Conservation (phyloP, 2,113 vertebrate species). For the Cynoglossus semilaevis region DNA sequence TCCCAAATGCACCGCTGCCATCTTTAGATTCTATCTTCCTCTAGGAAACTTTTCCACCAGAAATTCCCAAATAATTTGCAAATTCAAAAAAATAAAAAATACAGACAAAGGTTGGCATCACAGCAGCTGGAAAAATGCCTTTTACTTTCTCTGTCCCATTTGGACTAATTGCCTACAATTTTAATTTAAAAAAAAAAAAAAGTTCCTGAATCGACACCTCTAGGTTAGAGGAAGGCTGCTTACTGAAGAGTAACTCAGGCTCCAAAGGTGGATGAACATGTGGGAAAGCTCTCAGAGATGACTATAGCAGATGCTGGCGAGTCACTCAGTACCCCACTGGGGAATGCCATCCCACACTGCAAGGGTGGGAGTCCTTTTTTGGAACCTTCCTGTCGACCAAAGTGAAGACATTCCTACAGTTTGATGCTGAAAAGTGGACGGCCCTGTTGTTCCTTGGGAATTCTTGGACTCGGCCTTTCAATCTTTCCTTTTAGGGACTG, state of each 20-base stretch:
- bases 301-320: conserved; percentile 49
- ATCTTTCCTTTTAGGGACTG: conserved; percentile 39
- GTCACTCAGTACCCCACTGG: conserved; percentile 38
- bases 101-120: too few species aligned
- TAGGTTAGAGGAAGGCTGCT: conserved; percentile 1
- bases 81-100: too few species aligned
- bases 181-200: too few species aligned
- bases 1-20: too few species aligned
- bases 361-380: conserved; percentile 36
- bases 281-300: conserved; percentile 61
- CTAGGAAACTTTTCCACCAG: too few species aligned
- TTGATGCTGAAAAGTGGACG: conserved; percentile 14
- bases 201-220: too few species aligned
- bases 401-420: conserved; percentile 41
- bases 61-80: too few species aligned
- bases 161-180: too few species aligned
- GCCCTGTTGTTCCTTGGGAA: conserved; percentile 35
- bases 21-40: too few species aligned
- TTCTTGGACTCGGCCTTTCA: conserved; percentile 21
- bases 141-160: too few species aligned
- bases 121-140: too few species aligned
- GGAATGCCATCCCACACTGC: conserved; percentile 49
- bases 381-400: conserved; percentile 30
- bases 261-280: conserved; percentile 48
- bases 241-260: conserved; percentile 38